Conservation (phyloP, 2,797 vertebrate genomes). For the Ptychadena robeensis region DNA sequence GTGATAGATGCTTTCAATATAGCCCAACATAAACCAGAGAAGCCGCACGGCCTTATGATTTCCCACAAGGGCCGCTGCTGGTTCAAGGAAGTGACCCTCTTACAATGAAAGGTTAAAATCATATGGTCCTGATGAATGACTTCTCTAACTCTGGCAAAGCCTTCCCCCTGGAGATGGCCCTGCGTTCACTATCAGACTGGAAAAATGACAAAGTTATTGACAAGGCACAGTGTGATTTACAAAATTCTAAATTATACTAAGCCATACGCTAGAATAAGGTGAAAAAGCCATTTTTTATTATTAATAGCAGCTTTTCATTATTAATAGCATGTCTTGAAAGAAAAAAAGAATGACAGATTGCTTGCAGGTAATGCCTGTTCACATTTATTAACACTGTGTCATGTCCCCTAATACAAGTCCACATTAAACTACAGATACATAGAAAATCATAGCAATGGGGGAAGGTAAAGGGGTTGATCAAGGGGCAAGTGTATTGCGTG, state of each 20-base stretch:
- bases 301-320: slow-evolving; percentile 33
- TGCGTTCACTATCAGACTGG: slow-evolving; percentile 36
- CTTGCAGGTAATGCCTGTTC: slow-evolving; percentile 9
- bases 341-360: not conserved
- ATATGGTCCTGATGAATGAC: slow-evolving; percentile 59
- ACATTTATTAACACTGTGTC: slow-evolving; percentile 21
- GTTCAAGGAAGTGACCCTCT: slow-evolving; percentile 60
- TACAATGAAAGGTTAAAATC: slow-evolving; percentile 60
- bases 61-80: slow-evolving; percentile 52
- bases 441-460: not conserved
- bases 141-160: slow-evolving; percentile 50
- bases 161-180: slow-evolving; percentile 27
- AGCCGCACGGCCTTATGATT: slow-evolving; percentile 36
- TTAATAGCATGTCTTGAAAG: slow-evolving; percentile 19
- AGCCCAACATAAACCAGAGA: slow-evolving; percentile 42
- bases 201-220: slow-evolving; percentile 52
- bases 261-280: not conserved
- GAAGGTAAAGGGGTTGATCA: not conserved
- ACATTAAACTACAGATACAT: not conserved
- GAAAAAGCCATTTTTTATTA: slow-evolving; percentile 40
- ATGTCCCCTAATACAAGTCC: slow-evolving; percentile 16
- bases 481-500: not conserved
- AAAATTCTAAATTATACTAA: slow-evolving; percentile 38
- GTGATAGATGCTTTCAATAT: slow-evolving; percentile 60
- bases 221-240: slow-evolving; percentile 40